Evolutionary conservation across 2,113 vertebrate species (phyloP).

Genomic region (Leptosomus discolor): DNA sequence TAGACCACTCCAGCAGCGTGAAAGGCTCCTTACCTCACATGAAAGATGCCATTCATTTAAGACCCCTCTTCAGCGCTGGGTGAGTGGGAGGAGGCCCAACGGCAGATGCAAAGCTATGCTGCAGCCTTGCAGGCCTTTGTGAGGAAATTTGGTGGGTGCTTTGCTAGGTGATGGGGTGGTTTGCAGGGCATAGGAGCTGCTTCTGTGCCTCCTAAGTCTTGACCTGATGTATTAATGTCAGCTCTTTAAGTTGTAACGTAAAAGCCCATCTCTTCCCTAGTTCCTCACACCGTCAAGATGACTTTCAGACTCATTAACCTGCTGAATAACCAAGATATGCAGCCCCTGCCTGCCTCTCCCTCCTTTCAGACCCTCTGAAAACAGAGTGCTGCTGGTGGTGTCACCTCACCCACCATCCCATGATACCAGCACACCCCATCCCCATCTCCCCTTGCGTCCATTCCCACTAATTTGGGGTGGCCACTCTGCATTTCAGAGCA

Average conservation of each 20-base stretch:
- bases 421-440: accelerated
- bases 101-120: not conserved
- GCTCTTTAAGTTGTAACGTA: not conserved
- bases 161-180: not conserved
- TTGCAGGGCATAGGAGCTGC: not conserved
- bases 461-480: not conserved
- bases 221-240: not conserved
- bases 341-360: not conserved
- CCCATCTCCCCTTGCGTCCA: not conserved
- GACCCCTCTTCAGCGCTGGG: not conserved
- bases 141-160: not conserved
- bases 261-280: not conserved
- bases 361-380: not conserved
- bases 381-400: not conserved
- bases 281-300: not conserved
- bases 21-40: not conserved
- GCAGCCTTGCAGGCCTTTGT: not conserved
- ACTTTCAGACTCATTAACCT: not conserved
- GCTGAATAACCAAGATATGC: not conserved
- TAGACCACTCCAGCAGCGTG: not conserved
- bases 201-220: not conserved
- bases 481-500: accelerated
- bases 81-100: accelerated
- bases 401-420: not conserved
- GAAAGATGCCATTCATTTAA: not conserved